A percentile compares a stretch with the other conserved stretches of the same genome.
Evolutionary conservation across 2,797 vertebrate genomes (phyloP).

Genomic region (Acrocephalus scirpaceus): DNA sequence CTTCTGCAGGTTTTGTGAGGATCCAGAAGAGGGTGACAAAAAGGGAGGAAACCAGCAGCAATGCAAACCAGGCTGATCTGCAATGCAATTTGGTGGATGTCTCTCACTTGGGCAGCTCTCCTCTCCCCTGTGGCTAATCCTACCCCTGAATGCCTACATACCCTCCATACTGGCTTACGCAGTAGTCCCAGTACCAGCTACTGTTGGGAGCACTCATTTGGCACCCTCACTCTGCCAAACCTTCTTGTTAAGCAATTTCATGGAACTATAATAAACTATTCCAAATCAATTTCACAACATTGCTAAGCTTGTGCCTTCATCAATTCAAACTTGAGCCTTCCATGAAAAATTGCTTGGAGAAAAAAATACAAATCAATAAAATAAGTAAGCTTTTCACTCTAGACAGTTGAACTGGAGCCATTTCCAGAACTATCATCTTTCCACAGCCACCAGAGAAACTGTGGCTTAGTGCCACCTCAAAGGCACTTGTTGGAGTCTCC

Average conservation of each 20-base stretch:
- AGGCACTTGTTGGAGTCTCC: not conserved
- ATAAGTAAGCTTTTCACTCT: not conserved
- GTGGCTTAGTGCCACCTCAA: not conserved
- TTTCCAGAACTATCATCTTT: not conserved
- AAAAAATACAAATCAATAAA: conserved; percentile 11
- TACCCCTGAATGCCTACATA: not conserved
- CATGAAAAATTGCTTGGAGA: conserved; percentile 20
- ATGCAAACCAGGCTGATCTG: not conserved
- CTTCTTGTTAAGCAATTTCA: conserved; percentile 37
- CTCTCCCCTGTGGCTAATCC: not conserved
- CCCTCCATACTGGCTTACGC: not conserved
- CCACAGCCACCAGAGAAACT: not conserved
- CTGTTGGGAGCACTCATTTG: not conserved
- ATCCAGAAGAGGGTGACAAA: not conserved
- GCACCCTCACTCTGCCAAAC: not conserved
- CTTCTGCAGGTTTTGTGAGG: not conserved
- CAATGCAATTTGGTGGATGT: not conserved
- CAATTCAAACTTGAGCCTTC: conserved; percentile 4
- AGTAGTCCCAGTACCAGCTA: not conserved
- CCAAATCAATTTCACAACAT: conserved; percentile 54
- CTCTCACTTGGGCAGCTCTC: not conserved
- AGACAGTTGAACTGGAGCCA: not conserved
- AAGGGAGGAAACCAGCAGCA: not conserved
- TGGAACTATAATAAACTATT: conserved; percentile 22
- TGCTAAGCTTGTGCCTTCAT: conserved; percentile 9